A percentile compares a stretch with the other conserved stretches of the same genome.
Conservation (phyloP, 2,113 vertebrate genomes). For the Cromileptes altivelis region DNA sequence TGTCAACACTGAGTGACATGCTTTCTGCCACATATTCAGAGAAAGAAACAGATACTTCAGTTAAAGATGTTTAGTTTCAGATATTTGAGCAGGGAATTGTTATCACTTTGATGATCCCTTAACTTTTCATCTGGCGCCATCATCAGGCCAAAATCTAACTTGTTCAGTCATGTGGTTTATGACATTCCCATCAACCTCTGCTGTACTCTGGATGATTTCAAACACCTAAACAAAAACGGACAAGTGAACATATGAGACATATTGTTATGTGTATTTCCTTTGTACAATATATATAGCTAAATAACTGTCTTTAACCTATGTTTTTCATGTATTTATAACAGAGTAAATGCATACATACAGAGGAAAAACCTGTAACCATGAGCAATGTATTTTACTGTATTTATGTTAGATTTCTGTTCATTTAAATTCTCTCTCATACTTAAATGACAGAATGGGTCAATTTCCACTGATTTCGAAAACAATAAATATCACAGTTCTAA, state of each 20-base stretch:
- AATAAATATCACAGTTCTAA: too few species aligned
- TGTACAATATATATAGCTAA: background rate
- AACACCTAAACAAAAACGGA: background rate
- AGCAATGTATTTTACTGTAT: too few species aligned
- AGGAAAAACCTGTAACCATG: too few species aligned
- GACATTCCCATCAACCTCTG: background rate
- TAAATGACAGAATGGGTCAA: too few species aligned
- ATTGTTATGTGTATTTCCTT: background rate
- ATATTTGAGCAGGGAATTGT: background rate
- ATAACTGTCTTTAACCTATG: background rate
- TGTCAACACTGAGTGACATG: background rate
- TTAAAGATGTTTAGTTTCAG: background rate
- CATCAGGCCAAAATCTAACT: background rate
- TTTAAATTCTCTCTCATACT: too few species aligned
- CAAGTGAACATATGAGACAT: background rate
- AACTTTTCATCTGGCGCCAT: slow-evolving; percentile 5
- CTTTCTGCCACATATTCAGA: background rate
- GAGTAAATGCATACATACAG: too few species aligned
- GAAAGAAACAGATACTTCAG: background rate
- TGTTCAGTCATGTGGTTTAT: background rate
- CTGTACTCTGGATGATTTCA: background rate
- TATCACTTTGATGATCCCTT: background rate
- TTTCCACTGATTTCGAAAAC: too few species aligned
- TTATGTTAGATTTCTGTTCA: too few species aligned
- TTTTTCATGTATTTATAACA: too few species aligned